Percentiles rank a stretch among this genome's conserved stretches.
Evolutionary conservation across 2,888 invertebrate species (phyloP).

Genomic region (Parnassius apollo): DNA sequence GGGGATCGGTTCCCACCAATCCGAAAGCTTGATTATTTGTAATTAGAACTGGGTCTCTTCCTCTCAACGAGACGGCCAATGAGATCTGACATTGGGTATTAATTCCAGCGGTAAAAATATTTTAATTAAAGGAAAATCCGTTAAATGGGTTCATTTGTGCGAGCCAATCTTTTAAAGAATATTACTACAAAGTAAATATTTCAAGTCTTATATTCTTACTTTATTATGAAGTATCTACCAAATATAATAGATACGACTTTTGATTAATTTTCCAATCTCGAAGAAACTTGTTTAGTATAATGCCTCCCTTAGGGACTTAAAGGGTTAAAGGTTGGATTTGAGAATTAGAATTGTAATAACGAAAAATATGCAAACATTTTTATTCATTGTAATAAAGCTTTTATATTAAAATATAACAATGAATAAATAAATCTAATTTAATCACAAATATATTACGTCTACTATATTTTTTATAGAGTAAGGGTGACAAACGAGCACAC

Average conservation of each 20-base stretch:
- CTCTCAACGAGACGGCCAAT: constrained; percentile 76
- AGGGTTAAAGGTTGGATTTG: constrained; percentile 24
- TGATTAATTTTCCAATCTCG: constrained; percentile 23
- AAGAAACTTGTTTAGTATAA: constrained; percentile 26
- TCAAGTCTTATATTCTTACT: background rate
- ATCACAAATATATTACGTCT: background rate
- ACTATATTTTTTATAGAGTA: too few relatives aligned
- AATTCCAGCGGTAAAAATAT: constrained; percentile 41
- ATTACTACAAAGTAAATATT: constrained; percentile 6
- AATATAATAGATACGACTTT: constrained; percentile 22
- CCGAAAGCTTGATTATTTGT: constrained; percentile 78
- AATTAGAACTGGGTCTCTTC: constrained; percentile 77
- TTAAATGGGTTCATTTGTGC: constrained; percentile 10
- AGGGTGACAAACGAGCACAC: too few relatives aligned
- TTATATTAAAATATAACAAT: constrained; percentile 4
- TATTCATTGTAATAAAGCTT: constrained; percentile 5
- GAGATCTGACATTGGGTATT: constrained; percentile 67
- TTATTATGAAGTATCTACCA: constrained; percentile 3
- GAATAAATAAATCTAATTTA: background rate
- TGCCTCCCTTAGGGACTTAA: constrained; percentile 22
- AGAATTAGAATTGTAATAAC: constrained; percentile 23
- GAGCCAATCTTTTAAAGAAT: background rate
- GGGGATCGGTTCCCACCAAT: constrained; percentile 71
- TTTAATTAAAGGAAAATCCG: constrained; percentile 28
- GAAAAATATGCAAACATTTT: constrained; percentile 18